Evolutionary conservation across 1,140 invertebrate genomes (phyloP).

Genomic region (Sarcophaga bullata): DNA sequence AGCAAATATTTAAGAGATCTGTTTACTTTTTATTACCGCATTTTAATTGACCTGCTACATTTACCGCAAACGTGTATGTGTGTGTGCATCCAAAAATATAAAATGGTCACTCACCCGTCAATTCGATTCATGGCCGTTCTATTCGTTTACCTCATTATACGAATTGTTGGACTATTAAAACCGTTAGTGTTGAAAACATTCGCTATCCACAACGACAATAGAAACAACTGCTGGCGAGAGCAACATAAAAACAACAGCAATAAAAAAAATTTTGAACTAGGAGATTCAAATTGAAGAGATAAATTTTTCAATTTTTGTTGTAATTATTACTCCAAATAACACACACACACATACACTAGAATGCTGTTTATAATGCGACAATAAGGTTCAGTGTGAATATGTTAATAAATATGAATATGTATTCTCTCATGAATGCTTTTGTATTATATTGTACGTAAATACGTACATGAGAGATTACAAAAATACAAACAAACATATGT

Average conservation of each 20-base stretch:
- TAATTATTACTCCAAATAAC: background rate
- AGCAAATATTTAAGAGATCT: no score
- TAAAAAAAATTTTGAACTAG: no score
- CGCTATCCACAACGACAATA: background rate
- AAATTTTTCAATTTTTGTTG: background rate
- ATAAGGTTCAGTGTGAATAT: no score
- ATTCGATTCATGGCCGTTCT: background rate
- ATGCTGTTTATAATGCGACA: no score
- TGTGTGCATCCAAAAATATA: background rate
- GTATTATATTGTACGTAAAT: no score
- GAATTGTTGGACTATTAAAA: background rate
- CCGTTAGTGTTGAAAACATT: background rate
- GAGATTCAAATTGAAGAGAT: background rate
- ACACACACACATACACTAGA: background rate
- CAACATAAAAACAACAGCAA: background rate
- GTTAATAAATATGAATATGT: no score
- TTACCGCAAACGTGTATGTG: background rate
- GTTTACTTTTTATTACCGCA: background rate
- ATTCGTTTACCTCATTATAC: background rate
- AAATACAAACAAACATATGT: no score
- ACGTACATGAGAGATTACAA: no score
- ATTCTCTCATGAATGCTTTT: no score
- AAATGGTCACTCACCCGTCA: background rate
- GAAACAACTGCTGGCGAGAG: background rate
- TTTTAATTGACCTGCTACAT: background rate